phyloP scores from a whole-genome alignment of 2,888 invertebrate genomes.

The Cephus spinipes region DNA sequence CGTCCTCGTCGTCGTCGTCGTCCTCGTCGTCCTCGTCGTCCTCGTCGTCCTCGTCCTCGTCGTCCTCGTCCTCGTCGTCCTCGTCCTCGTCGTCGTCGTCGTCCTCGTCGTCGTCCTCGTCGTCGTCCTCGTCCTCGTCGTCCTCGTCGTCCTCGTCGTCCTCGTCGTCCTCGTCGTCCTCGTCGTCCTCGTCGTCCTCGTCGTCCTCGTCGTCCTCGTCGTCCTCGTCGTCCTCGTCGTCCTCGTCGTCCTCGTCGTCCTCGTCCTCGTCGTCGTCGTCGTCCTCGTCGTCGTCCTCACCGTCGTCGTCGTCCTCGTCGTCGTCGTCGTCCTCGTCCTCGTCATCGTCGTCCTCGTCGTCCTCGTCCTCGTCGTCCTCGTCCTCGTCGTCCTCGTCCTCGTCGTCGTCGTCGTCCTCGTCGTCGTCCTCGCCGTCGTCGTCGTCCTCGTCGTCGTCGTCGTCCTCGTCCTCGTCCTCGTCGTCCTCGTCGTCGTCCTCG shows the following conservation, averaged over 20 bases:
- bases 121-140: neutral
- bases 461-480: neutral
- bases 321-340: neutral
- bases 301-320: slow-evolving; percentile 3
- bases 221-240: neutral
- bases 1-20: slow-evolving; percentile 1
- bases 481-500: neutral
- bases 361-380: neutral
- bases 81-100: slow-evolving; percentile 1
- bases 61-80: neutral
- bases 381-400: slow-evolving; percentile 1
- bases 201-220: neutral
- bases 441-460: neutral
- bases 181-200: neutral
- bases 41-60: neutral
- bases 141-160: neutral
- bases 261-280: slow-evolving; percentile 1
- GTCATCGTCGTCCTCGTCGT: slow-evolving; percentile 1
- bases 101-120: neutral
- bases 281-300: no score
- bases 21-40: neutral
- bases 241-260: neutral
- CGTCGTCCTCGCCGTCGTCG: neutral
- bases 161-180: neutral
- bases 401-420: slow-evolving; percentile 1